Percentiles rank a stretch among this genome's conserved stretches.
These are phyloP conservation scores for Vulpes vulpes DNA, from an alignment of 2,113 vertebrate species.

Conservation along the genomic window DNA sequence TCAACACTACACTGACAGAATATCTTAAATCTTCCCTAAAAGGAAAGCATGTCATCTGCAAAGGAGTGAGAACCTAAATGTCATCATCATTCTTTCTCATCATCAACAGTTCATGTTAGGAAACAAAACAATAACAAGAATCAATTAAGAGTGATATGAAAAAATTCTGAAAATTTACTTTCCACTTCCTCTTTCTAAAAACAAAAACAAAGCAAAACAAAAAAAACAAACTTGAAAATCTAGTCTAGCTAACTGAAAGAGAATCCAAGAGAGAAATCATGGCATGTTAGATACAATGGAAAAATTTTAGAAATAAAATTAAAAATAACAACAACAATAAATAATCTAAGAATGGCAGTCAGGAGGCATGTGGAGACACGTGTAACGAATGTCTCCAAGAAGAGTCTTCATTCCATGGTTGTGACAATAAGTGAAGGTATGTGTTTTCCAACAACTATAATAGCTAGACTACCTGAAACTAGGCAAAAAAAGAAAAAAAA, in stretches of 20 bases:
- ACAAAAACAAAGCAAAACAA: neutral
- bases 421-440: neutral
- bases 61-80: neutral
- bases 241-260: neutral
- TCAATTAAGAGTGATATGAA: neutral
- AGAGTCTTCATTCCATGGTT: neutral
- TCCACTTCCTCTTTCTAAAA: neutral
- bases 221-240: neutral
- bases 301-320: neutral
- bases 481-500: neutral
- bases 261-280: neutral
- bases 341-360: neutral
- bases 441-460: neutral
- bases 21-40: neutral
- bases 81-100: neutral
- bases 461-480: neutral
- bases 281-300: neutral
- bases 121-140: neutral
- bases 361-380: neutral
- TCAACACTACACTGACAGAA: neutral
- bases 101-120: neutral
- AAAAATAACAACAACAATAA: neutral
- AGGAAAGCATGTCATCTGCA: neutral
- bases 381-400: neutral
- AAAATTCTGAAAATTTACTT: conserved; percentile 2